phyloP scores from a whole-genome alignment of 2,888 invertebrate species.

The Phasia obesa region DNA sequence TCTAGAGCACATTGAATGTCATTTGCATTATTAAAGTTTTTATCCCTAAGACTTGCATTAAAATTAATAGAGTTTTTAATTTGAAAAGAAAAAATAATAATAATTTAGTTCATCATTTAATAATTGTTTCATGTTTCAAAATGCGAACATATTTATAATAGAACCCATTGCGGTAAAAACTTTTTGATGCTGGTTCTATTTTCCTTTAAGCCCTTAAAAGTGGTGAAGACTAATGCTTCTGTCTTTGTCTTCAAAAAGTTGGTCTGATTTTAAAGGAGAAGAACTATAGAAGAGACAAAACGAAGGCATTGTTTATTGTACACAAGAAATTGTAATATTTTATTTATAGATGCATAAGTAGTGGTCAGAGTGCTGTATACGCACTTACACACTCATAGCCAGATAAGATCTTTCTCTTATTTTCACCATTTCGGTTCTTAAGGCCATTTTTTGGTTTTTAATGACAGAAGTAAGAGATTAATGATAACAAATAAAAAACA shows the following conservation, averaged over 20 bases:
- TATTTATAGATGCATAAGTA: not conserved
- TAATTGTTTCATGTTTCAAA: slow-evolving; percentile 18
- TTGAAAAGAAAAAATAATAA: slow-evolving; percentile 13
- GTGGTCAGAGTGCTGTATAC: not conserved
- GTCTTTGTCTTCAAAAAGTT: slow-evolving; percentile 9
- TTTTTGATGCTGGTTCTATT: slow-evolving; percentile 48
- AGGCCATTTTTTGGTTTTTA: not conserved
- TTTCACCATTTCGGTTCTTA: not conserved
- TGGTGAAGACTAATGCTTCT: not conserved
- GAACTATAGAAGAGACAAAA: slow-evolving; percentile 10
- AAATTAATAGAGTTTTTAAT: slow-evolving; percentile 69
- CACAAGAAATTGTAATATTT: slow-evolving; percentile 4
- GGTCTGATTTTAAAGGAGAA: slow-evolving; percentile 31
- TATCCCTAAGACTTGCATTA: slow-evolving; percentile 42
- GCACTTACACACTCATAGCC: not conserved
- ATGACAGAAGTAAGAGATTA: not conserved
- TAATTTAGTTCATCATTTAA: slow-evolving; percentile 56
- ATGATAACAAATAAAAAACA: too few relatives aligned
- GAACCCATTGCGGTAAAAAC: slow-evolving; percentile 40
- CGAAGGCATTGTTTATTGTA: slow-evolving; percentile 42
- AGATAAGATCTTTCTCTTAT: not conserved
- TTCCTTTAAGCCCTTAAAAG: not conserved
- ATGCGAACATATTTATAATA: too few relatives aligned
- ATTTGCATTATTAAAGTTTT: slow-evolving; percentile 54
- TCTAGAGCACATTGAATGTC: slow-evolving; percentile 51